Evolutionary conservation across 2,113 vertebrate species (phyloP), one percentile per base, ranked within the genome.

Genomic region (Phoxinus phoxinus): DNA sequence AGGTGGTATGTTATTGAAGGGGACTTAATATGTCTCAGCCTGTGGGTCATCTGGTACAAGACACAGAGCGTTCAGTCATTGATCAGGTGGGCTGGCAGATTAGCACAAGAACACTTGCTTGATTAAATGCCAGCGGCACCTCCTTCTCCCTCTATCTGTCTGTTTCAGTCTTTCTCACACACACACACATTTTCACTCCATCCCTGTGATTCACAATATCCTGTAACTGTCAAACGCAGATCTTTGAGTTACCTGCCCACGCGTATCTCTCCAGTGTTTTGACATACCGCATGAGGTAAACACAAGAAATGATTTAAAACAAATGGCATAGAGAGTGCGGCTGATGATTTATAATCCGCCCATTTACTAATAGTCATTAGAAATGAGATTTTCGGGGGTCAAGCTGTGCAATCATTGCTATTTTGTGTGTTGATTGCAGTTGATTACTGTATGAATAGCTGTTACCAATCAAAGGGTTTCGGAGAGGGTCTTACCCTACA

Each of bases 381-480:
- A 56, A 72, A 30, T 37, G 3, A 19, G 32, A 32, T 56, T 83
- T 63, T 48, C 2, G 1, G 13, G 46, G 87, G 89, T 92, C 89
- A 91, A 90, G 84, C 63, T 15, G 19, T 84, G 84, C 63, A 73
- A 79, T 87, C 88, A 87, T 84, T 44, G 86, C 88, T 79, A 51
- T 61, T 23, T 41, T 83, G 74, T 80, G 61, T 58, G 78, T 63
- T 91, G 91, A 90, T 91, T 91, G 88, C 59, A 83, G 84, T 67
- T 84, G 56, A 91, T 92, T 90, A 87, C 56, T 58, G 46, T 83
- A 69, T 83, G 86, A 90, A 93, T 91, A 74, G 88, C 72, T 44
- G 67, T 86, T 82, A 48, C 87, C 78, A 90, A 84, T 85, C 86
- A 85, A 69, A 85, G 69, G 65, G 59, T 59, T 59, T 73, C 13